Percentiles rank a stretch among this genome's conserved stretches.
Evolutionary conservation across 2,113 vertebrate genomes (phyloP).

Genomic region (Protobothrops flavoviridis): DNA sequence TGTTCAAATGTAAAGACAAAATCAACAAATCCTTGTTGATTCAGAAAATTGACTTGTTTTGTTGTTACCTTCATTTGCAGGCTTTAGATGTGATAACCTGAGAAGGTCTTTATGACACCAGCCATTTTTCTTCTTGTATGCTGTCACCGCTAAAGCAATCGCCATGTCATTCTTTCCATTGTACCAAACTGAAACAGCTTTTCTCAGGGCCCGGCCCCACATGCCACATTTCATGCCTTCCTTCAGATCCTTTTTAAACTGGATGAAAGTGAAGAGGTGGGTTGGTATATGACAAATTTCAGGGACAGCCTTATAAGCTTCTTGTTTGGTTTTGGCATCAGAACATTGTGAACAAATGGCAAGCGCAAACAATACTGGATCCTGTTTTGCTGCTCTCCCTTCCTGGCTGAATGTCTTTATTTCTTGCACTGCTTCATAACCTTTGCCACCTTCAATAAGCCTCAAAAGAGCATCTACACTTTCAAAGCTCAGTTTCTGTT

Average conservation of each 20-base stretch:
- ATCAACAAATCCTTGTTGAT: not conserved
- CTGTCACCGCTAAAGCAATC: conserved; percentile 86
- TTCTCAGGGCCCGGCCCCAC: conserved; percentile 92
- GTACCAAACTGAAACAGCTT: conserved; percentile 92
- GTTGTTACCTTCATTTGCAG: conserved; percentile 85
- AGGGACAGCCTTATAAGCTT: conserved; percentile 82
- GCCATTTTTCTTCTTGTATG: conserved; percentile 88
- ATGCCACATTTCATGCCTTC: conserved; percentile 91
- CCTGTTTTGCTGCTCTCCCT: conserved; percentile 72
- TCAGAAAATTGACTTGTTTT: not conserved
- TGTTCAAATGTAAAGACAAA: not conserved
- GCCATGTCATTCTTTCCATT: conserved; percentile 84
- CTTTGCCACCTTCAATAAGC: conserved; percentile 85
- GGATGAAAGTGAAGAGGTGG: conserved; percentile 90
- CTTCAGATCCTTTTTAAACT: conserved; percentile 91
- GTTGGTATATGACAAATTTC: conserved; percentile 84
- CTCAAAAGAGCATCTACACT: conserved; percentile 75
- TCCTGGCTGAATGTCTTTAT: conserved; percentile 80
- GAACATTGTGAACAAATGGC: conserved; percentile 90
- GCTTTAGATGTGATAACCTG: conserved; percentile 90
- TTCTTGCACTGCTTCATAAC: conserved; percentile 84
- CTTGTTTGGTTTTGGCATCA: conserved; percentile 84
- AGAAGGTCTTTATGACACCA: conserved; percentile 96
- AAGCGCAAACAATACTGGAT: conserved; percentile 83
- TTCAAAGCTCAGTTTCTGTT: conserved; percentile 72